These are phyloP conservation scores for Azemiops feae DNA, from an alignment of 2,113 vertebrate species.

Conservation along the genomic window DNA sequence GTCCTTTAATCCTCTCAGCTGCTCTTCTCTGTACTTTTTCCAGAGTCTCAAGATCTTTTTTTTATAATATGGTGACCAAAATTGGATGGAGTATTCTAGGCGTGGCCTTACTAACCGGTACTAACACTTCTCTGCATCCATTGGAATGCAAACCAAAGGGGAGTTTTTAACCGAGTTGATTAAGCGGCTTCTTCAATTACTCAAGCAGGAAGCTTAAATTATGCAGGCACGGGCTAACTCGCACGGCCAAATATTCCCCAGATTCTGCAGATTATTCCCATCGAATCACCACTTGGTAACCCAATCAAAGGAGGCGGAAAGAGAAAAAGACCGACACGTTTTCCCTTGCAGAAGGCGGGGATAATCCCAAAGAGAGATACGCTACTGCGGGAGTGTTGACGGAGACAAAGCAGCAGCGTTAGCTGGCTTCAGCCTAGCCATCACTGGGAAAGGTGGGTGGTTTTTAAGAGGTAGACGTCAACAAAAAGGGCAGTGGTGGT, in stretches of 20 bases:
- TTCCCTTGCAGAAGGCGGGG: conserved; percentile 26
- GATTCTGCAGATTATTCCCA: conserved; percentile 53
- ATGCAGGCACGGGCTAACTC: conserved; percentile 50
- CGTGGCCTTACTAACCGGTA: no score
- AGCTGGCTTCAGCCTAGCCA: neutral
- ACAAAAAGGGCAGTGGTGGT: no score
- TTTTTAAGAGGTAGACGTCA: neutral
- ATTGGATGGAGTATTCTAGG: no score
- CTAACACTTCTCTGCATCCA: no score
- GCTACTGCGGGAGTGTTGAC: neutral
- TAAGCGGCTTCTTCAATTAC: conserved; percentile 66
- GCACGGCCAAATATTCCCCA: conserved; percentile 63
- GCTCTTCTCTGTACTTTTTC: no score
- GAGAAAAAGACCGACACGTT: conserved; percentile 1
- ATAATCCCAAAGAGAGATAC: conserved; percentile 32
- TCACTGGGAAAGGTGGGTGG: neutral
- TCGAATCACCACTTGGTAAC: conserved; percentile 36
- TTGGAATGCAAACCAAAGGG: conserved; percentile 46
- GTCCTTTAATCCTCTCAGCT: neutral
- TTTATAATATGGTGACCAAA: no score
- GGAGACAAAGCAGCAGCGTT: neutral
- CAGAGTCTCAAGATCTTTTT: no score
- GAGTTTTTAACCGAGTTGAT: conserved; percentile 68
- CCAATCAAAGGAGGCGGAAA: conserved; percentile 30
- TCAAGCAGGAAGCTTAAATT: conserved; percentile 36